Evolutionary conservation across 2,888 invertebrate species (phyloP).

Genomic region (Microplitis deprimator): DNA sequence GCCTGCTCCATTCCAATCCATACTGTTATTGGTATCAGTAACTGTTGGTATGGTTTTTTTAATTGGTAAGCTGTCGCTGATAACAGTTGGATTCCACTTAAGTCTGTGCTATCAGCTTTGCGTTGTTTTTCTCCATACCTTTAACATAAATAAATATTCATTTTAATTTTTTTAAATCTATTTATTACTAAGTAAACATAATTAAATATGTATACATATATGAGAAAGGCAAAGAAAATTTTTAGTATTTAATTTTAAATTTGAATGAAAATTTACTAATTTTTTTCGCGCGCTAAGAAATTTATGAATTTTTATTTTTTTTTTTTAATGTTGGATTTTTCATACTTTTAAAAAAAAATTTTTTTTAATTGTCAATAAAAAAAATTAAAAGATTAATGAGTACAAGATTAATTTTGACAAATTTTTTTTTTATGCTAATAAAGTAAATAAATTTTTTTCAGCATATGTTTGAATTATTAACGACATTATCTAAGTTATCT

Average conservation of each 20-base stretch:
- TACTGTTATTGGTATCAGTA: constrained; percentile 94
- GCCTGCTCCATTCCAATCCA: constrained; percentile 99
- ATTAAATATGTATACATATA: too few species aligned
- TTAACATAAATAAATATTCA: not conserved
- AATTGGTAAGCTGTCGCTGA: constrained; percentile 93
- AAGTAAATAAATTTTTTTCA: not conserved
- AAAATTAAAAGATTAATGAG: too few species aligned
- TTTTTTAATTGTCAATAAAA: too few species aligned
- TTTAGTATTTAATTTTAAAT: too few species aligned
- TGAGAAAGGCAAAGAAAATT: too few species aligned
- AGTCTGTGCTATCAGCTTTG: constrained; percentile 81
- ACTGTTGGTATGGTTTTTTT: constrained; percentile 91
- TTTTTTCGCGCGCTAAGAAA: too few species aligned
- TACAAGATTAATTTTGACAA: not conserved
- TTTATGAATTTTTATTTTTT: too few species aligned
- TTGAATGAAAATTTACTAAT: too few species aligned
- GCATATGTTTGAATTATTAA: not conserved
- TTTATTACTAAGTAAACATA: too few species aligned
- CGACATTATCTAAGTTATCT: not conserved
- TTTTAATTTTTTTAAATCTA: not conserved
- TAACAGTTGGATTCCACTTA: constrained; percentile 85
- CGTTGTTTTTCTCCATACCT: constrained; percentile 91
- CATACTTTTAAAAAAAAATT: too few species aligned
- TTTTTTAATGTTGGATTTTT: too few species aligned
- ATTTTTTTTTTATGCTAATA: not conserved